Percentiles rank a stretch among this genome's conserved stretches.
phyloP scores from a whole-genome alignment of 2,888 invertebrate genomes.

The Heliconius erato region DNA sequence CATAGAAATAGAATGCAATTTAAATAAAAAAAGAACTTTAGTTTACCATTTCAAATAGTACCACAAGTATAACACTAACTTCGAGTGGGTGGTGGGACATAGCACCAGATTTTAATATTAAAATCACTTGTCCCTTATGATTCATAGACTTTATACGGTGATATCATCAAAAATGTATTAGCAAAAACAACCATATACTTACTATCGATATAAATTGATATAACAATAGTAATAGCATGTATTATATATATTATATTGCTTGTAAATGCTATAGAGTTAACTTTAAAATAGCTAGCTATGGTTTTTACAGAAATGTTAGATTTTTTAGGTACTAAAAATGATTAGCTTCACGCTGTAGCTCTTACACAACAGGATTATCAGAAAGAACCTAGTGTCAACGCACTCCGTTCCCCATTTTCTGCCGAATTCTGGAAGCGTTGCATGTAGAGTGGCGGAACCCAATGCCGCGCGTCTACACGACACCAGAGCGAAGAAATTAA shows the following conservation, averaged over 20 bases:
- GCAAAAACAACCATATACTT: not conserved
- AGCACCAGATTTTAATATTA: not conserved
- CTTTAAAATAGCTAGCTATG: no score
- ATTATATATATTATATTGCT: not conserved
- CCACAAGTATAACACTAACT: not conserved
- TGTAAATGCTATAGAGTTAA: not conserved
- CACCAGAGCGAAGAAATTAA: no score
- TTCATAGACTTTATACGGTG: not conserved
- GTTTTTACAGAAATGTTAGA: no score
- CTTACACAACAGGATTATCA: no score
- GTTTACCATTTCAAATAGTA: not conserved
- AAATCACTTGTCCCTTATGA: not conserved
- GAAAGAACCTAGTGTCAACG: no score
- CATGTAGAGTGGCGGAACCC: no score
- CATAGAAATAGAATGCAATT: not conserved
- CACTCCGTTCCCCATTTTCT: no score
- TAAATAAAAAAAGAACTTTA: not conserved
- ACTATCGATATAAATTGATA: not conserved
- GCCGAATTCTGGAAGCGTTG: no score
- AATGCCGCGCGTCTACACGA: no score
- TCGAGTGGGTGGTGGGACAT: not conserved
- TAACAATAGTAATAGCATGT: not conserved
- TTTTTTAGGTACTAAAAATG: no score
- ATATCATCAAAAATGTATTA: constrained; percentile 1
- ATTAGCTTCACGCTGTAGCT: no score